Evolutionary conservation across 1,140 invertebrate genomes (phyloP).

Genomic region (Lutraria rhynchaena): DNA sequence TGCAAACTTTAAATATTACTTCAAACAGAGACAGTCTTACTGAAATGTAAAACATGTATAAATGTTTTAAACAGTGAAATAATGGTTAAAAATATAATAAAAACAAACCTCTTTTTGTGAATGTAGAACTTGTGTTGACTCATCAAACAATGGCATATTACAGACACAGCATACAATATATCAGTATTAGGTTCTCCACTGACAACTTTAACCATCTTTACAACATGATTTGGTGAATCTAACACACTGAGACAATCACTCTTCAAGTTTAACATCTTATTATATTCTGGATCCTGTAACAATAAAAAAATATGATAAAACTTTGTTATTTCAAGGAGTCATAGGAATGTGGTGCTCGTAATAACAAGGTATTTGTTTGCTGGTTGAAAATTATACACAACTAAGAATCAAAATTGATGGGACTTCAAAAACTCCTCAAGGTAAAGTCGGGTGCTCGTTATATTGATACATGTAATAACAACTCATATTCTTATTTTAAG

Average conservation of each 20-base stretch:
- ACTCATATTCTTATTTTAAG: too few species aligned
- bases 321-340: background rate
- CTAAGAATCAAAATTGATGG: too few species aligned
- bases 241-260: slow-evolving; percentile 71
- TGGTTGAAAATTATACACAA: too few species aligned
- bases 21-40: too few species aligned
- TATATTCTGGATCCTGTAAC: slow-evolving; percentile 57
- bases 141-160: slow-evolving; percentile 90
- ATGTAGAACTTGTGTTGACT: slow-evolving; percentile 89
- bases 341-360: background rate
- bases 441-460: too few species aligned
- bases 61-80: too few species aligned
- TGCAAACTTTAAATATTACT: too few species aligned
- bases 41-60: too few species aligned
- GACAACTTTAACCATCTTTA: slow-evolving; percentile 67
- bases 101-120: slow-evolving; percentile 89
- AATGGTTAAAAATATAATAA: too few species aligned
- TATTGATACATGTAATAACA: too few species aligned
- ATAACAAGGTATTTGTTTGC: too few species aligned
- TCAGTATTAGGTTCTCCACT: slow-evolving; percentile 57
- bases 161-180: slow-evolving; percentile 85
- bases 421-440: background rate
- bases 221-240: slow-evolving; percentile 71
- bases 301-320: background rate
- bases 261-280: slow-evolving; percentile 57